Base-by-base conservation (phyloP, 1,140 invertebrate genomes). In the Tetragonula clypearis region DNA sequence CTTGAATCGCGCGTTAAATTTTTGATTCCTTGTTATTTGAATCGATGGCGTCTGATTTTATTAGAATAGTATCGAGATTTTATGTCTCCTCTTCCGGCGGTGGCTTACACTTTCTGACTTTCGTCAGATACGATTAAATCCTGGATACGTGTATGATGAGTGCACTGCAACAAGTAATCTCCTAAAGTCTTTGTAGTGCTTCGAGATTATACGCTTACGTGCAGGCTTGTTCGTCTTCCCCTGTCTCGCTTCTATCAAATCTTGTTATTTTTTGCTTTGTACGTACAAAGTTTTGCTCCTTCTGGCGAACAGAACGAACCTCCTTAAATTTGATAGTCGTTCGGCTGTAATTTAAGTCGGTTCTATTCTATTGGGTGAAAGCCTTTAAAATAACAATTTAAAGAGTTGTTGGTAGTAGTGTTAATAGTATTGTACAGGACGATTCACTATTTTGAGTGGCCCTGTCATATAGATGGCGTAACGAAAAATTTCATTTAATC, bases 121-220 rank as follows among this genome's bases (percentile, higher is more conserved):
- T 74, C 30, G 12, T n/a, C 9, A 80, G 60, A 85, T 80, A 62
- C 69, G 83, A 85, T 85, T 85, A 74, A 79, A 80, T 49, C 41
- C 56, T 72, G 78, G 35, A 66, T 66, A 74, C 56, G 8, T 17
- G 69, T 55, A 55, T 72, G 71, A 85, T 14, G 56, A 73, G 35
- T 41, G 60, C 78, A 80, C 35, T 71, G 69, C 78, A 85, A 80
- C 83, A 80, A 85, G 78, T 80, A 85, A 81, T 85, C 78, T 85
- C 60, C 60, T 80, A 85, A 35, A 35, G 78, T 74, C 58, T 80
- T 85, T 80, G 60, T 80, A 85, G 78, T 80, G 83, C 83, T 85
- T 85, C 83, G 71, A 85, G 77, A 85, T 85, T 80, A 80, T 80
- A 66, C 60, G 30, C 60, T 80, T 74, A 80, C 23, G 71, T 56